Conservation (phyloP, 2,888 invertebrate species). For the Lobophora halterata region DNA sequence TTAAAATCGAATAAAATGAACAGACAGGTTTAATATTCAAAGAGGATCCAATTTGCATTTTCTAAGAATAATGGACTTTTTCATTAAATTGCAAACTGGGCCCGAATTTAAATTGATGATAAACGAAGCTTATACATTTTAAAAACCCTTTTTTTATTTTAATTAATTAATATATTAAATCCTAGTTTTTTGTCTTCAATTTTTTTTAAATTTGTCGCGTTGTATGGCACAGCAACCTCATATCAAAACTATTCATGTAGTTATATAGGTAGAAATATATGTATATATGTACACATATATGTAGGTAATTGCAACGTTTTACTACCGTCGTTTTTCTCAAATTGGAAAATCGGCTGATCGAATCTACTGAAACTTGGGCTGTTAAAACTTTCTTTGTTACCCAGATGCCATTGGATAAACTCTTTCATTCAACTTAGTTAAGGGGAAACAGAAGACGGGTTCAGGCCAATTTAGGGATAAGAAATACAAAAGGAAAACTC, state of each 20-base stretch:
- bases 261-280: constrained; percentile 17
- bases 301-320: constrained; percentile 51
- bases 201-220: too few species aligned
- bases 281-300: constrained; percentile 34
- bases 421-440: constrained; percentile 57
- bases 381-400: constrained; percentile 80
- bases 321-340: constrained; percentile 62
- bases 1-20: constrained; percentile 57
- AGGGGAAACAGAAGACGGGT: constrained; percentile 39
- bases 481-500: constrained; percentile 13
- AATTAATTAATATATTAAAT: too few species aligned
- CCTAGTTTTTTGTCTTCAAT: too few species aligned
- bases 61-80: not conserved
- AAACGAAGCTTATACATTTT: too few species aligned
- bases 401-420: constrained; percentile 66
- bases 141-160: too few species aligned
- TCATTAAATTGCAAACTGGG: not conserved
- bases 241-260: too few species aligned
- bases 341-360: constrained; percentile 72
- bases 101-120: not conserved
- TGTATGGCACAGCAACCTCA: too few species aligned
- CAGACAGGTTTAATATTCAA: not conserved
- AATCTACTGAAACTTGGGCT: constrained; percentile 61
- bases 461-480: constrained; percentile 33
- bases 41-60: constrained; percentile 1